These are phyloP conservation scores for Diglossa brunneiventris DNA, from an alignment of 2,113 vertebrate species.

Conservation along the genomic window DNA sequence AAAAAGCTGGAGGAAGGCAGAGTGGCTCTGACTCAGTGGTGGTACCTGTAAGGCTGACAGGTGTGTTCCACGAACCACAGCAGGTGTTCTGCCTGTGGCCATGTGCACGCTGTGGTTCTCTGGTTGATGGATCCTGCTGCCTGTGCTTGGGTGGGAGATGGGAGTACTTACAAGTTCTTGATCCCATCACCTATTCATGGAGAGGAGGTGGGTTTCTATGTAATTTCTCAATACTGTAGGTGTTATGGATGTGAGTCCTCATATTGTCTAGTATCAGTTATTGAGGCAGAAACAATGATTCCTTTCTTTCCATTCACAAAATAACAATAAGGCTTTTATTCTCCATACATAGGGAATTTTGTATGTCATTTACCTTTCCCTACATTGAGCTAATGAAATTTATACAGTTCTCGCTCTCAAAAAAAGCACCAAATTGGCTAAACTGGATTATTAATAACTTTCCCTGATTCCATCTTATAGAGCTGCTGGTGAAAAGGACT, in stretches of 20 bases:
- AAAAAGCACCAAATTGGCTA: neutral
- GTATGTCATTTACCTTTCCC: neutral
- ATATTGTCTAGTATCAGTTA: neutral
- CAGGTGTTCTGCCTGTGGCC: neutral
- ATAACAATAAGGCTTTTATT: neutral
- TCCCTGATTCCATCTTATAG: neutral
- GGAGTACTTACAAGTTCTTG: neutral
- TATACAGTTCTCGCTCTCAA: neutral
- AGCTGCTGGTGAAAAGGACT: neutral
- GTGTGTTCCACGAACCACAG: too few species aligned
- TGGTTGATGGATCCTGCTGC: neutral
- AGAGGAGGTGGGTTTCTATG: neutral
- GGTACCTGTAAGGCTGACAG: neutral
- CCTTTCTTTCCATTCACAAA: neutral
- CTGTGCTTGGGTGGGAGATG: neutral
- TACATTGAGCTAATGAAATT: neutral
- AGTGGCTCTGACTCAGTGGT: neutral
- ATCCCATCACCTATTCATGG: neutral
- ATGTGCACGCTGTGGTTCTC: accelerated
- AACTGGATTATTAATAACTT: neutral
- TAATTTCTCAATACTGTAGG: neutral
- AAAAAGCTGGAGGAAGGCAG: neutral
- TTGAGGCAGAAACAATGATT: neutral
- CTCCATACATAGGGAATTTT: neutral
- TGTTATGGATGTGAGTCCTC: neutral